Conservation (phyloP, 2,888 invertebrate species). For the Agrochola macilenta region DNA sequence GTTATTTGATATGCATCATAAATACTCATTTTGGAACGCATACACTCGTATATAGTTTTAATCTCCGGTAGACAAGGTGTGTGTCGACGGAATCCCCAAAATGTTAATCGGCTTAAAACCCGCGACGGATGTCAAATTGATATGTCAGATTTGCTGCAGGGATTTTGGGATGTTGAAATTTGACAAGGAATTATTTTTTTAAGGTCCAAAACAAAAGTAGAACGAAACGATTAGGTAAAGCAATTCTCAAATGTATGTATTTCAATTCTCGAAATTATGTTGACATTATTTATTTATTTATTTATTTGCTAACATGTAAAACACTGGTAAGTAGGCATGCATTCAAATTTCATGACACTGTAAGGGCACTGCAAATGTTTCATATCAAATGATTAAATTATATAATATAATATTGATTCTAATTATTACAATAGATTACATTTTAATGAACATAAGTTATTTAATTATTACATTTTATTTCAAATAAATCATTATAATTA, state of each 20-base stretch:
- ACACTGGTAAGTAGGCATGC: too few species aligned
- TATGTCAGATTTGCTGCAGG: conserved; percentile 73
- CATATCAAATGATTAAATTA: too few species aligned
- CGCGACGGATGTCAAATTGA: conserved; percentile 75
- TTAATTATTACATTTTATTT: too few species aligned
- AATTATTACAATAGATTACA: too few species aligned
- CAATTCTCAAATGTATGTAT: background rate
- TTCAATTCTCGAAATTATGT: background rate
- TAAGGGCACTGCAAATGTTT: too few species aligned
- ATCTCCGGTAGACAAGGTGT: conserved; percentile 57
- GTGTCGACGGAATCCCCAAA: conserved; percentile 59
- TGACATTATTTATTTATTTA: too few species aligned
- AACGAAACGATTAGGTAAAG: background rate
- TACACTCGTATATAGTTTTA: conserved; percentile 58
- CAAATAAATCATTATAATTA: too few species aligned
- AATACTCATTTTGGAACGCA: conserved; percentile 41
- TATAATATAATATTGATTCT: too few species aligned
- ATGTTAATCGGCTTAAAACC: conserved; percentile 79
- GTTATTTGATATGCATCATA: conserved; percentile 58
- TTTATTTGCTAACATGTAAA: too few species aligned
- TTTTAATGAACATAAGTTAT: too few species aligned
- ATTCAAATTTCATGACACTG: too few species aligned
- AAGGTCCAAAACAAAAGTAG: conserved; percentile 32
- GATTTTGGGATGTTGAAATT: conserved; percentile 67
- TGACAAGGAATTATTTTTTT: conserved; percentile 60